Percentiles rank a stretch among this genome's conserved stretches.
Conservation (phyloP, 2,888 invertebrate genomes). For the Polyploca ridens region DNA sequence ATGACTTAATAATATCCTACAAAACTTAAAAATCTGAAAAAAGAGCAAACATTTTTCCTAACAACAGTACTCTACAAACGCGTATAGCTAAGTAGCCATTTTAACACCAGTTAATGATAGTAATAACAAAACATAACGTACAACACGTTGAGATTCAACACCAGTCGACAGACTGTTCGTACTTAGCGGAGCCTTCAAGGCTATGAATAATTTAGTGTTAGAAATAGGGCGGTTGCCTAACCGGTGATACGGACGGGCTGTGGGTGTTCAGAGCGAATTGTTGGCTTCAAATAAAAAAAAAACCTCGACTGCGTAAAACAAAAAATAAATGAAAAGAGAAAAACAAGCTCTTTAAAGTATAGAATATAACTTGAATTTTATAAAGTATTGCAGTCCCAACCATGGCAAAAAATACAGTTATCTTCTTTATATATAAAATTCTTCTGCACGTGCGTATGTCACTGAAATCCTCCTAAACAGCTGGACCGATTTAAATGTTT, state of each 20-base stretch:
- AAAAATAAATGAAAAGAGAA: no score
- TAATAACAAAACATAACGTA: slow-evolving; percentile 31
- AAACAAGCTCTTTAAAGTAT: no score
- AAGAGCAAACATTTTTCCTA: background rate
- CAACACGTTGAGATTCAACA: slow-evolving; percentile 40
- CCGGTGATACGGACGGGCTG: slow-evolving; percentile 38
- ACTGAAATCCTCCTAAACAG: no score
- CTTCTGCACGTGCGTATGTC: no score
- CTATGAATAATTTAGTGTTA: slow-evolving; percentile 73
- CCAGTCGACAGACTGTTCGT: slow-evolving; percentile 36
- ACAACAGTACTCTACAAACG: background rate
- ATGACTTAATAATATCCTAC: no score
- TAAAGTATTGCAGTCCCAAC: no score
- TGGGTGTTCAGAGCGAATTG: slow-evolving; percentile 22
- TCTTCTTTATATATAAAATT: no score
- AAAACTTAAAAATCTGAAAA: background rate
- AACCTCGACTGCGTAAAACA: no score
- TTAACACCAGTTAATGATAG: slow-evolving; percentile 28
- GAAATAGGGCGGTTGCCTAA: slow-evolving; percentile 64
- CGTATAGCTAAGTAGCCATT: slow-evolving; percentile 17
- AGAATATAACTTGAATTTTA: no score
- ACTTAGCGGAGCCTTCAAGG: slow-evolving; percentile 64
- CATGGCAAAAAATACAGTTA: no score
- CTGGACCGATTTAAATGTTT: no score
- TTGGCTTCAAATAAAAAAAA: no score